These are phyloP conservation scores for Acropora yongei DNA, from an alignment of 64 coral and sea anemone species.

Conservation along the genomic window DNA sequence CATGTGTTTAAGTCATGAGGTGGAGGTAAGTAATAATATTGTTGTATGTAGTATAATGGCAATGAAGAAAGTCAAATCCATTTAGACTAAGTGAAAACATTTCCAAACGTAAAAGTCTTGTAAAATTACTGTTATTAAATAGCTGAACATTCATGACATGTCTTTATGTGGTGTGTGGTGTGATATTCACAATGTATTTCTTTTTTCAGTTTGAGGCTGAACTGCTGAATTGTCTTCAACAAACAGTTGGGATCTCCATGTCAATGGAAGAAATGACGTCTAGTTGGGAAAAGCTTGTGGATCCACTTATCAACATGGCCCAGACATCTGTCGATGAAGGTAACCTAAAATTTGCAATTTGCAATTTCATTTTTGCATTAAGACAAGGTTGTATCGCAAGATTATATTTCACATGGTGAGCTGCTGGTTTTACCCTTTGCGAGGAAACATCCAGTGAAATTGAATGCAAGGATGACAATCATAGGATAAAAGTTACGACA, in stretches of 20 bases:
- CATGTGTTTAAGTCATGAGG: neutral
- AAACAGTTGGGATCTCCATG: neutral
- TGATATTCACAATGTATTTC: neutral
- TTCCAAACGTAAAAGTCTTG: neutral
- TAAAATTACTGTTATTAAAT: neutral
- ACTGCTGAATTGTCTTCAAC: slow-evolving; percentile 11
- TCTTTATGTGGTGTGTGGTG: too few species aligned
- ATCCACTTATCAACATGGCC: slow-evolving; percentile 7
- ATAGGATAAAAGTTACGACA: too few species aligned
- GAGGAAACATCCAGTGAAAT: too few species aligned
- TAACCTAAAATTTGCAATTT: neutral
- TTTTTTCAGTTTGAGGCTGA: slow-evolving; percentile 11
- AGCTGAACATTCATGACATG: too few species aligned
- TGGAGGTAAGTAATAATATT: neutral
- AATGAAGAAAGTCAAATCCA: neutral
- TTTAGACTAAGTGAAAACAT: neutral
- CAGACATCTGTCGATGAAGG: neutral
- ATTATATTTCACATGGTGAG: too few species aligned
- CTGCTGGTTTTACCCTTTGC: too few species aligned
- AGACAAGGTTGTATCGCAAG: too few species aligned
- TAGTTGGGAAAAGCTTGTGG: neutral
- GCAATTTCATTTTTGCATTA: too few species aligned
- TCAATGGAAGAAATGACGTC: neutral
- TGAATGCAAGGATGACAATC: too few species aligned
- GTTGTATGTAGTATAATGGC: neutral